Evolutionary conservation across 2,113 vertebrate genomes (phyloP), one percentile per base, ranked within the genome.

Genomic region (Cephalopterus ornatus): DNA sequence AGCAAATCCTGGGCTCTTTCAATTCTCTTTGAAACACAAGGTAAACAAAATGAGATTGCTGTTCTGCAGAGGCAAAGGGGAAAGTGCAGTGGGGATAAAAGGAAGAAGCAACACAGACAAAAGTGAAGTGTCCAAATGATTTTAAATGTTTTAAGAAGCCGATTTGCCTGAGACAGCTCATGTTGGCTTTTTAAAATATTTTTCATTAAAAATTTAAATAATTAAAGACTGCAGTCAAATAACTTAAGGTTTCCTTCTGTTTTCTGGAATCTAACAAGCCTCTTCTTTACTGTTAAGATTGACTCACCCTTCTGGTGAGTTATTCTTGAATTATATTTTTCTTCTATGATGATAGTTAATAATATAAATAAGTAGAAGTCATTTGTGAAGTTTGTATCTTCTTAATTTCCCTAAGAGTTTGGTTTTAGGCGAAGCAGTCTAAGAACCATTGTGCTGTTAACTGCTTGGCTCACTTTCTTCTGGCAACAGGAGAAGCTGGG

Each of bases 1-100:
- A 85, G 84, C 2, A 62, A 94, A 85, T 92, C 86, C 83, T 58
- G 62, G 70, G 80, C 88, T 95, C 92, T 92, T 93, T 93, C 96
- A 91, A 95, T 93, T 96, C 96, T 83, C 88, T 96, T 92, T 91
- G 93, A 92, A 94, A 96, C 86, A 94, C 73, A 89, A 93, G 81
- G 80, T 89, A 95, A 97, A 96, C 95, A 95, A 93, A 95, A 96
- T 81, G 83, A 88, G 93, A 92, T 89, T 94, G 80, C 73, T 86
- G 86, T 46, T 95, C 80, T 92, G 86, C 83, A 90, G 78, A 88
- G 76, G 74, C 87, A 94, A 77, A 87, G 84, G 77, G 44, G 65
- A 93, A 65, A 44, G 65, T 65, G 72, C 70, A 84, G 61, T 18
- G 19, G 56, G 65, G 81, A 70, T 78, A 83, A 92, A 87, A 91